Conservation (phyloP, 1,140 invertebrate genomes). For the Alviniconcha marisindica region DNA sequence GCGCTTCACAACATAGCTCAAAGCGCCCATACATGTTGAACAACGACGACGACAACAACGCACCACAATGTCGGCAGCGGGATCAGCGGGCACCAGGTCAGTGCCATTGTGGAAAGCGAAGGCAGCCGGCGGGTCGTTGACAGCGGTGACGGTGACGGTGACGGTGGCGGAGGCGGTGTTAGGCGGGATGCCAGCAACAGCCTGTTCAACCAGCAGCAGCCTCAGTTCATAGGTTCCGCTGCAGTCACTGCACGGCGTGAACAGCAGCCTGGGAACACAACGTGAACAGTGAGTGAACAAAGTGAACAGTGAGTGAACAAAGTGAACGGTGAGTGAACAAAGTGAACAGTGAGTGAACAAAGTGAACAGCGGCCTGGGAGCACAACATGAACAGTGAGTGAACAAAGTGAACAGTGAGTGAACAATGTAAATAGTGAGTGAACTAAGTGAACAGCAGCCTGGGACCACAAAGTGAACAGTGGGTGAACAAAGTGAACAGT, state of each 20-base stretch:
- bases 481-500: too few species aligned
- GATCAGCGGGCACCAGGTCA: constrained; percentile 15
- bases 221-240: neutral
- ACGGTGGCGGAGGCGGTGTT: constrained; percentile 10
- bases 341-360: too few species aligned
- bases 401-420: too few species aligned
- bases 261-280: constrained; percentile 18
- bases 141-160: constrained; percentile 18
- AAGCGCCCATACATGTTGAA: too few species aligned
- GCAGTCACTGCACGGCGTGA: constrained; percentile 35
- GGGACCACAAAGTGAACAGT: too few species aligned
- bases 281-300: neutral
- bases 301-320: too few species aligned
- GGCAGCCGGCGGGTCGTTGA: constrained; percentile 28
- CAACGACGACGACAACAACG: too few species aligned
- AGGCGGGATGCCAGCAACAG: constrained; percentile 21
- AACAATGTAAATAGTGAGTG: too few species aligned
- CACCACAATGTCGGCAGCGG: constrained; percentile 23
- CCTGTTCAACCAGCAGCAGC: constrained; percentile 21
- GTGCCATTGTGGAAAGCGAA: constrained; percentile 8
- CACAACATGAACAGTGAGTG: too few species aligned
- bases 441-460: too few species aligned
- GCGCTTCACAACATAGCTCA: too few species aligned
- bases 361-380: neutral
- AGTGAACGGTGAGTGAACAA: too few species aligned